phyloP scores from a whole-genome alignment of 2,797 vertebrate species.

The Mus spretus region DNA sequence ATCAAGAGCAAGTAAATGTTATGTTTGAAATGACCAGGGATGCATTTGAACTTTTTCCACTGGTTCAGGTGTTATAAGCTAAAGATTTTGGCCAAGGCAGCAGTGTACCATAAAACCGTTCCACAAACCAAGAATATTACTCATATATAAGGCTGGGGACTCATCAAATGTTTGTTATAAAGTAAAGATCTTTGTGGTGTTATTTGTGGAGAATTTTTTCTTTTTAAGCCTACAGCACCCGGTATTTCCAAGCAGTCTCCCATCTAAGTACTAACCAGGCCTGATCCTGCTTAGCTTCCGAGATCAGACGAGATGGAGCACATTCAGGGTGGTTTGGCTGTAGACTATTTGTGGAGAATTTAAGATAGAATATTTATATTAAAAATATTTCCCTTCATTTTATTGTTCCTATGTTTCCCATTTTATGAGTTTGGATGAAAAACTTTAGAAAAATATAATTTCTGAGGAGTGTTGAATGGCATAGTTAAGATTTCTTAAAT shows the following conservation, averaged over 20 bases:
- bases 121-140: neutral
- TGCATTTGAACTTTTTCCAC: conserved; percentile 60
- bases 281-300: too few relatives aligned
- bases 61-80: neutral
- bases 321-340: too few relatives aligned
- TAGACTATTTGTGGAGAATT: conserved; percentile 59
- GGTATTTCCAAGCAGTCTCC: too few relatives aligned
- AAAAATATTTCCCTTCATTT: conserved; percentile 65
- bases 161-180: neutral
- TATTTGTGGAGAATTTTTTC: conserved; percentile 60
- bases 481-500: conserved; percentile 53
- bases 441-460: conserved; percentile 64
- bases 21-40: conserved; percentile 7
- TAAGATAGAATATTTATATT: conserved; percentile 35
- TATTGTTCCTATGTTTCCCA: conserved; percentile 25
- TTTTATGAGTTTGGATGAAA: conserved; percentile 53
- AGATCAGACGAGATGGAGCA: too few relatives aligned
- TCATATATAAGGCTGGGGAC: neutral
- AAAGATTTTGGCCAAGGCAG: conserved; percentile 36
- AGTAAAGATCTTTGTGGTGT: conserved; percentile 21
- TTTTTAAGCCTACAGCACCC: too few relatives aligned
- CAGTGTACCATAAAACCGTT: neutral
- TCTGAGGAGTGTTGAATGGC: conserved; percentile 42
- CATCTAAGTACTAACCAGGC: too few relatives aligned
- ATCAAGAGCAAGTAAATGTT: neutral